phyloP scores from a whole-genome alignment of 2,888 invertebrate species.

The Neocrepidodera transversa region DNA sequence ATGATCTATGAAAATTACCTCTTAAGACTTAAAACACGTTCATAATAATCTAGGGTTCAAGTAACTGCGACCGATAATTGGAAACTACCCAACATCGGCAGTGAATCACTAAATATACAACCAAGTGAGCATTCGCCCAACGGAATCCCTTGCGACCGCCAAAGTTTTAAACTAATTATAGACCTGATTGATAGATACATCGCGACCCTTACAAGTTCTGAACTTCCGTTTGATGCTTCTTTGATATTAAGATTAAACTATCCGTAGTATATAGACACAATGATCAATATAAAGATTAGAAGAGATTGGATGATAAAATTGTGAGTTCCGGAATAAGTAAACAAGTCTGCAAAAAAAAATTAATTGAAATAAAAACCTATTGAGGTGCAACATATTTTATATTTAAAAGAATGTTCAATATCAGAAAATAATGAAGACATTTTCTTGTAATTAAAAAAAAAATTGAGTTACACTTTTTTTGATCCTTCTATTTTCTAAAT shows the following conservation, averaged over 20 bases:
- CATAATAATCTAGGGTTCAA: conserved; percentile 34
- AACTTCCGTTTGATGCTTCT: background rate
- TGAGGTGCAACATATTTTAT: too few relatives aligned
- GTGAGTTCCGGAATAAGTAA: too few relatives aligned
- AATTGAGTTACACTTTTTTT: too few relatives aligned
- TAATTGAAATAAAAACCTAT: too few relatives aligned
- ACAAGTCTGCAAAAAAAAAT: too few relatives aligned
- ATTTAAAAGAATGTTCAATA: too few relatives aligned
- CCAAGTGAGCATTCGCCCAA: conserved; percentile 40
- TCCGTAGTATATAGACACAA: too few relatives aligned
- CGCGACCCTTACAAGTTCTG: conserved; percentile 13
- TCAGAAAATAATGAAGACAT: too few relatives aligned
- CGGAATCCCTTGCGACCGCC: conserved; percentile 36
- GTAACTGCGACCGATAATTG: conserved; percentile 35
- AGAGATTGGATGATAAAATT: too few relatives aligned
- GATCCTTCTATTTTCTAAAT: too few relatives aligned
- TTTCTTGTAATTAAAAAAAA: too few relatives aligned
- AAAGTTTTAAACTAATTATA: conserved; percentile 51
- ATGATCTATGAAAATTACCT: conserved; percentile 32
- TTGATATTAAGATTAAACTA: background rate
- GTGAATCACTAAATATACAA: conserved; percentile 36
- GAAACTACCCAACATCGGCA: conserved; percentile 32
- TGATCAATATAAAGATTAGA: too few relatives aligned
- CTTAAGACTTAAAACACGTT: conserved; percentile 24
- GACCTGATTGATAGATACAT: conserved; percentile 50